Evolutionary conservation across 2,797 vertebrate species (phyloP).

Genomic region (Silurus aristotelis): DNA sequence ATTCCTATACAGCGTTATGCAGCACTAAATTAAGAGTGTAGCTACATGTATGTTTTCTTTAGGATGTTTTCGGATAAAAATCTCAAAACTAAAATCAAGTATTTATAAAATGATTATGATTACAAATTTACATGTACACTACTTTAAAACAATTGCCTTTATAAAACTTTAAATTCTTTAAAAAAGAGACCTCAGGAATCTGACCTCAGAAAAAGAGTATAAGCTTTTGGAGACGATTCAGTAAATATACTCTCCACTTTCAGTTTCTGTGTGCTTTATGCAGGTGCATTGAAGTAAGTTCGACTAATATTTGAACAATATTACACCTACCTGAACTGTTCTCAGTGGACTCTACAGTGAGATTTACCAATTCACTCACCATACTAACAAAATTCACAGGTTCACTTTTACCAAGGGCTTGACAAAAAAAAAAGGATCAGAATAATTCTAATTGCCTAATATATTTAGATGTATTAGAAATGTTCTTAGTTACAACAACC

Average conservation of each 20-base stretch:
- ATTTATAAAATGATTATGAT: neutral
- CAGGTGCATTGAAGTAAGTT: conserved; percentile 21
- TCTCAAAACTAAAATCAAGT: neutral
- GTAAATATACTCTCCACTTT: conserved; percentile 4
- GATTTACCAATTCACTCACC: conserved; percentile 1
- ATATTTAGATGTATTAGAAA: no score
- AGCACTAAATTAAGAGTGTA: neutral
- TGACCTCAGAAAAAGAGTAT: neutral
- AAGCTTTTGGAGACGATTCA: conserved; percentile 14
- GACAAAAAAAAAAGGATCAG: neutral
- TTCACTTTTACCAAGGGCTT: neutral
- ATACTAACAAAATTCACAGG: conserved; percentile 10
- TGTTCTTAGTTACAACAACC: no score
- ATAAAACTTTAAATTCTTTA: neutral
- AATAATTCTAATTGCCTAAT: no score
- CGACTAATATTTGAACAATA: conserved; percentile 33
- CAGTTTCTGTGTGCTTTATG: conserved; percentile 15
- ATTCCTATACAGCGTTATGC: neutral
- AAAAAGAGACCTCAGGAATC: neutral
- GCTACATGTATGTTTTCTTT: neutral
- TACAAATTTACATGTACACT: neutral
- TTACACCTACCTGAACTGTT: conserved; percentile 25
- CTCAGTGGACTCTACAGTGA: neutral
- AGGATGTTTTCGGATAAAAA: neutral
- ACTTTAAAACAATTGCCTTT: neutral